A percentile compares a stretch with the other conserved stretches of the same genome.
phyloP scores from a whole-genome alignment of 1,140 invertebrate species.

The Brachionus angularis region DNA sequence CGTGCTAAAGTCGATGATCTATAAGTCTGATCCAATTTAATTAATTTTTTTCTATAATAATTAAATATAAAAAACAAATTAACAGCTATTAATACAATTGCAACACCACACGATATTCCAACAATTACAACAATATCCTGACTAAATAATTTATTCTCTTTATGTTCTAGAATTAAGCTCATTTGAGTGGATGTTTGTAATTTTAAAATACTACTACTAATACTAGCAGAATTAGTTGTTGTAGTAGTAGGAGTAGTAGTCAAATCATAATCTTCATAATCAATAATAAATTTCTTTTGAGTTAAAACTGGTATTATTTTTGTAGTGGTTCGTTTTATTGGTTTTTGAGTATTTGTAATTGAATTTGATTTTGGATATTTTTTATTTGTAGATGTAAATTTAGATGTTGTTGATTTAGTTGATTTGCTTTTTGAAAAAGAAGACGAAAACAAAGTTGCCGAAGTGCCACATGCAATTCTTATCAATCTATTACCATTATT shows the following conservation, averaged over 20 bases:
- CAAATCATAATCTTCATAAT: no score
- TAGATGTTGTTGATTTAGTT: background rate
- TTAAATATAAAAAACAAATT: conserved; percentile 8
- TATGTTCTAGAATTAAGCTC: no score
- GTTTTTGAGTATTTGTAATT: conserved; percentile 19
- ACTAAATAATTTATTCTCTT: background rate
- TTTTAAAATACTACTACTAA: no score
- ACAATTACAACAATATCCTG: conserved; percentile 11
- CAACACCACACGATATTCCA: background rate
- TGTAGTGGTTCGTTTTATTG: background rate
- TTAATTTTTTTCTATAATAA: background rate
- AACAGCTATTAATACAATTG: background rate
- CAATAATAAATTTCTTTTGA: no score
- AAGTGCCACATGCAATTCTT: conserved; percentile 11
- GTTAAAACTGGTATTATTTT: background rate
- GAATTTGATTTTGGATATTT: background rate
- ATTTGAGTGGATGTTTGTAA: no score
- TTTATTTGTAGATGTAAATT: background rate
- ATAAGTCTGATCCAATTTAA: background rate
- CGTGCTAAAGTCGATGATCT: background rate
- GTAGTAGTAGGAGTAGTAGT: no score
- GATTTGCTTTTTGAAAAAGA: background rate
- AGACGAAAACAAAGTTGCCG: conserved; percentile 27
- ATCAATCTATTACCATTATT: conserved; percentile 7
- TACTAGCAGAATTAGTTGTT: no score